Evolutionary conservation across 2,888 invertebrate species (phyloP), one percentile per base, ranked within the genome.

Genomic region (Baronia brevicornis): DNA sequence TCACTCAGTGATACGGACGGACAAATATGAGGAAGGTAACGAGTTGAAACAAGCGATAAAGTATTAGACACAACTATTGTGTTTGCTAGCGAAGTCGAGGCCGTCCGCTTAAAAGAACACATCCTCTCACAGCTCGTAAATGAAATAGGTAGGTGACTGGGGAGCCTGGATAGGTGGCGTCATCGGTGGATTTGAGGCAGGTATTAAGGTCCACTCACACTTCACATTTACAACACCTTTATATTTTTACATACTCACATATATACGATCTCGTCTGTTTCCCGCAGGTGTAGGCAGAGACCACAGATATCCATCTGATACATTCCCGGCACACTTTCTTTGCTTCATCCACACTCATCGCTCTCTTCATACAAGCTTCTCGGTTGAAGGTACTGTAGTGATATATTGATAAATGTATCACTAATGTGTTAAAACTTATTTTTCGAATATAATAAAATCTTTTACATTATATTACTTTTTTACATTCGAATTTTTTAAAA

Each of bases 81-180:
- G 19, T 30, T 6, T 13, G 21, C 29, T 20, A 15, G n/a, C n/a
- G n/a, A 3, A 25, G 17, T 17, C 21, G 30, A 35, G 35, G 35
- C 2, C 29, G 29, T 11, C 17, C 11, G 15, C 18, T 19, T 26
- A 35, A 26, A 28, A 9, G 31, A 24, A 7, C 29, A 25, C 18
- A 29, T 35, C 35, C 35, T 20, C 25, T 17, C 9, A 26, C 17
- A 28, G 24, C 28, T 28, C 33, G 28, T 29, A 34, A 34, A 28
- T 28, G 29, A 34, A 34, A 13, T 28, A 28, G 19, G 9, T 28
- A 28, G 19, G 9, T 28, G 28, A 34, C 29, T 28, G 34, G 15
- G 9, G 5, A 7, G 24, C 26, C 29, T 33, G 27, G 32, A 11
- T 23, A 21, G 3, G 25, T 31, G 23, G 24, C 41, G 41, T 41